A percentile compares a stretch with the other conserved stretches of the same genome.
Conservation (phyloP, 2,888 invertebrate genomes). For the Heterodera filipjevi region DNA sequence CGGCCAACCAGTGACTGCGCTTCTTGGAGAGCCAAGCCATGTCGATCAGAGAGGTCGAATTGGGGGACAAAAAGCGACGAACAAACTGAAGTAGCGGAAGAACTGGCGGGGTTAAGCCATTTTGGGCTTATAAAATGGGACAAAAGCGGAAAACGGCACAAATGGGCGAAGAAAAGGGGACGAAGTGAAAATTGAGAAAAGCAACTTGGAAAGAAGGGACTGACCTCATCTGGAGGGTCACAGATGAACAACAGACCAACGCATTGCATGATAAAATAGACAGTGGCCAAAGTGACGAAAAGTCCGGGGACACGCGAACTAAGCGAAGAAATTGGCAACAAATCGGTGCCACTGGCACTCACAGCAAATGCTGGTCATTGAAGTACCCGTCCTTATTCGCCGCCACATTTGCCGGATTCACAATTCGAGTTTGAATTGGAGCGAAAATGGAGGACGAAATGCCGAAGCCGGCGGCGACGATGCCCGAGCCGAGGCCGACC, state of each 20-base stretch:
- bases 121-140: too few species aligned
- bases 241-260: constrained; percentile 62
- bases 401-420: constrained; percentile 58
- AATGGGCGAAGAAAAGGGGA: neutral
- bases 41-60: constrained; percentile 45
- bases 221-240: constrained; percentile 59
- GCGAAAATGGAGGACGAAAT: constrained; percentile 63
- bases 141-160: neutral
- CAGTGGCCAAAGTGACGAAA: constrained; percentile 52
- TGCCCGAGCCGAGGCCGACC: constrained; percentile 60
- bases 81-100: constrained; percentile 39
- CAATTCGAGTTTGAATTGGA: constrained; percentile 61
- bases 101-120: neutral
- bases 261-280: constrained; percentile 59
- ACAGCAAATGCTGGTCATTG: constrained; percentile 37
- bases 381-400: constrained; percentile 58
- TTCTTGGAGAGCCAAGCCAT: constrained; percentile 48
- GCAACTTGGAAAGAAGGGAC: too few species aligned
- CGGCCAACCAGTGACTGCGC: constrained; percentile 39
- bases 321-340: neutral
- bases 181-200: neutral
- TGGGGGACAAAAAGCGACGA: constrained; percentile 40
- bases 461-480: constrained; percentile 64
- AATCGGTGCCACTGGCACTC: constrained; percentile 1
- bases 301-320: constrained; percentile 50